A percentile compares a stretch with the other conserved stretches of the same genome.
These are phyloP conservation scores for Ennomos fuscantarius DNA, from an alignment of 2,888 invertebrate genomes.

Conservation along the genomic window DNA sequence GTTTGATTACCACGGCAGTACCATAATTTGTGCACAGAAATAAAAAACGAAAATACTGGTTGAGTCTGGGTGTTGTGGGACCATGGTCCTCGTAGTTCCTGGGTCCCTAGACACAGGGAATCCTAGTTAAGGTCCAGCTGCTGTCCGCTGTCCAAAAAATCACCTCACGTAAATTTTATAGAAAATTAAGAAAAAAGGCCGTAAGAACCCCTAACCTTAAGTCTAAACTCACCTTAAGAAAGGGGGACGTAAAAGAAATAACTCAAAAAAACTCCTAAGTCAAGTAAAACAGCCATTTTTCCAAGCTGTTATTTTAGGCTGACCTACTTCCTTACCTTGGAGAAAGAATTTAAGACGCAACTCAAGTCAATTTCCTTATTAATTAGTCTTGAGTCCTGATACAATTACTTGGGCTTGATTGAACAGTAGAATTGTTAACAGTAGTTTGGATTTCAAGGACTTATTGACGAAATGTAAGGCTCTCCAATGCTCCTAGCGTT, in stretches of 20 bases:
- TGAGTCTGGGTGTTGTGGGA: no score
- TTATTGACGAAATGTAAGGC: no score
- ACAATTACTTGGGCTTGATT: conserved; percentile 26
- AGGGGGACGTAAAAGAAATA: conserved; percentile 3
- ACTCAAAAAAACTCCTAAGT: conserved; percentile 9
- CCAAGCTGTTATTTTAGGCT: conserved; percentile 17
- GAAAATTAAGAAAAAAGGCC: not conserved
- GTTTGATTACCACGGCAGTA: no score
- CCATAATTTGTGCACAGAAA: no score
- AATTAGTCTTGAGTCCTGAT: conserved; percentile 30
- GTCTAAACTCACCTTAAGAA: conserved; percentile 7
- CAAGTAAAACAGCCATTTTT: conserved; percentile 10
- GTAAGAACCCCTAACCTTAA: not conserved
- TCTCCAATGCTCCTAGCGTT: no score
- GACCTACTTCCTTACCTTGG: conserved; percentile 9
- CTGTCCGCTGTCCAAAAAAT: no score
- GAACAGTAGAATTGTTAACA: not conserved
- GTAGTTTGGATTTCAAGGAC: not conserved
- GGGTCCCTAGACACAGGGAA: no score
- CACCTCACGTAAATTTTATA: not conserved
- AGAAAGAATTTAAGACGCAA: conserved; percentile 15
- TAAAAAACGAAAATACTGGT: no score
- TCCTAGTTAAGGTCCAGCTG: no score
- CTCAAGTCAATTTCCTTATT: conserved; percentile 37
- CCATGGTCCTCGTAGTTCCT: no score